Percentiles rank a stretch among this genome's conserved stretches.
phyloP scores from a whole-genome alignment of 2,888 invertebrate species.

The Ischnura elegans region DNA sequence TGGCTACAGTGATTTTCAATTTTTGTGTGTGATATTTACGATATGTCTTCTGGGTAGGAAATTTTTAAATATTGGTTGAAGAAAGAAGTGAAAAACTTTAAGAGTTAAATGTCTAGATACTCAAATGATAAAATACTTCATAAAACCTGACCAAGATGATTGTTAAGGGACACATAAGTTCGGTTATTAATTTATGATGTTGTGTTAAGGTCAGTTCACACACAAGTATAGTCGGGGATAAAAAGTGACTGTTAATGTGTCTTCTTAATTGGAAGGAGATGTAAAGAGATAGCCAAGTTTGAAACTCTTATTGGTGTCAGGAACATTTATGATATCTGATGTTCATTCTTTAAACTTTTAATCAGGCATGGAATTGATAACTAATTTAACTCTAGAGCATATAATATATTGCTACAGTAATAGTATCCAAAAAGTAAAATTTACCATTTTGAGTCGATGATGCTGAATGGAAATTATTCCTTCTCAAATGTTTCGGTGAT shows the following conservation, averaged over 20 bases:
- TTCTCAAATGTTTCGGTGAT: conserved; percentile 41
- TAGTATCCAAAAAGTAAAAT: conserved; percentile 42
- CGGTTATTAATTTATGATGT: too few species aligned
- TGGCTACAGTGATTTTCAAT: too few species aligned
- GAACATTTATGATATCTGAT: conserved; percentile 43
- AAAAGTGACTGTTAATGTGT: conserved; percentile 35
- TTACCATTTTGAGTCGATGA: conserved; percentile 13
- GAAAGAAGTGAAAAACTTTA: too few species aligned
- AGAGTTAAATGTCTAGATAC: too few species aligned
- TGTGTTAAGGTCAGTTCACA: too few species aligned
- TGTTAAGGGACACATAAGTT: too few species aligned
- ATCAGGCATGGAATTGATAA: conserved; percentile 49
- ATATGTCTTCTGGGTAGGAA: too few species aligned
- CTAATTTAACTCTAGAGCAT: conserved; percentile 48
- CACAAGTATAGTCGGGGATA: not conserved
- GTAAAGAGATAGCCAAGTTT: conserved; percentile 25
- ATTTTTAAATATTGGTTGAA: too few species aligned
- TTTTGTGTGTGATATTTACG: too few species aligned
- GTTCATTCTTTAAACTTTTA: conserved; percentile 41
- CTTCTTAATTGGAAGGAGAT: conserved; percentile 1
- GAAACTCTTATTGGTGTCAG: conserved; percentile 41
- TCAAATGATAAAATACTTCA: too few species aligned
- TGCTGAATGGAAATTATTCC: conserved; percentile 10
- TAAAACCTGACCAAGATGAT: too few species aligned
- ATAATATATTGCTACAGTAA: conserved; percentile 38